Evolutionary conservation across 2,888 invertebrate species (phyloP).

Genomic region (Dicyrtomina minuta): DNA sequence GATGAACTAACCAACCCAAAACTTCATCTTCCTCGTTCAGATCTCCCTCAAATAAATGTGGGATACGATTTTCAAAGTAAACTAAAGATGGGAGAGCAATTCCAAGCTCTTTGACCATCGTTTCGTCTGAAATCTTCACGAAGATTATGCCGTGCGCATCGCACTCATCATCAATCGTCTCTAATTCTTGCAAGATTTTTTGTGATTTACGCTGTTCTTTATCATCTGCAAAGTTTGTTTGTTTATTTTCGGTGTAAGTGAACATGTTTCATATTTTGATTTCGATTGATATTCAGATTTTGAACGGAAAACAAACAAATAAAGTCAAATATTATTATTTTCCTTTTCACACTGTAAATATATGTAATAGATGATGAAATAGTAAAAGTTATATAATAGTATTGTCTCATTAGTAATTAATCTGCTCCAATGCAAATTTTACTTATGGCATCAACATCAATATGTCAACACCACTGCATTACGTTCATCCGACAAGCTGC

Average conservation of each 20-base stretch:
- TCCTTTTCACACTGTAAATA: too few species aligned
- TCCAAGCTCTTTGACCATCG: slow-evolving; percentile 87
- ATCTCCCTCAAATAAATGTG: slow-evolving; percentile 78
- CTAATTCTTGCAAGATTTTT: slow-evolving; percentile 56
- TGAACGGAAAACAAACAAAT: too few species aligned
- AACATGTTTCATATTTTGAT: too few species aligned
- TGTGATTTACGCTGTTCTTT: slow-evolving; percentile 88
- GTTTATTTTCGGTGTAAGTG: background rate
- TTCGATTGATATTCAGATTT: too few species aligned
- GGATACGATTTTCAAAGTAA: slow-evolving; percentile 88
- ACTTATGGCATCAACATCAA: too few species aligned
- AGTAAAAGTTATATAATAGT: too few species aligned
- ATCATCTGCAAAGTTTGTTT: slow-evolving; percentile 67
- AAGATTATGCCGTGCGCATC: slow-evolving; percentile 77
- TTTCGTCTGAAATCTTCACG: slow-evolving; percentile 87
- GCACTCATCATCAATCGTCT: slow-evolving; percentile 57
- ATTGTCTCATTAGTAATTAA: too few species aligned
- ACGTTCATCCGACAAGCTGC: too few species aligned
- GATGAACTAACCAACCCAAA: slow-evolving; percentile 80
- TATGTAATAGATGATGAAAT: too few species aligned
- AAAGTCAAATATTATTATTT: too few species aligned
- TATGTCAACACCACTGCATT: too few species aligned
- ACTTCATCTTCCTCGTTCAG: slow-evolving; percentile 29
- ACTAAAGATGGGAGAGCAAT: slow-evolving; percentile 82
- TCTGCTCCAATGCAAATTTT: too few species aligned